These are phyloP conservation scores for Galeopterus variegatus DNA, from an alignment of 2,113 vertebrate species.

Conservation along the genomic window DNA sequence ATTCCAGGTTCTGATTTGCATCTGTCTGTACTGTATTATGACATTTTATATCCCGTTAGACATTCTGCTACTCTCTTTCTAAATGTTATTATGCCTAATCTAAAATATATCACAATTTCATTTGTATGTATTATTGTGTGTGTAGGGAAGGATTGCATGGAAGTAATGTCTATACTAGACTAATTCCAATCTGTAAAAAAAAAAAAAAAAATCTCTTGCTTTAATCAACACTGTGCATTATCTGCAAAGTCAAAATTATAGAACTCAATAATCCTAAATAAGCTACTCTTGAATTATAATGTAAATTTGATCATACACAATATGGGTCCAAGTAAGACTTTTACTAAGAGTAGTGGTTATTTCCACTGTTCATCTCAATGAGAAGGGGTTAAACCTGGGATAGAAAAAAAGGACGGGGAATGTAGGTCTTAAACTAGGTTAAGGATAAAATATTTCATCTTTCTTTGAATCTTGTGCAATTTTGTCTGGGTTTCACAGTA, in stretches of 20 bases:
- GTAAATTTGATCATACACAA: neutral
- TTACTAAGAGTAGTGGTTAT: neutral
- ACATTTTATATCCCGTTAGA: neutral
- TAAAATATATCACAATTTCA: constrained; percentile 26
- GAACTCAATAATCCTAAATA: neutral
- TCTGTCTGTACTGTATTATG: constrained; percentile 72
- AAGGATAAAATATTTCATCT: neutral
- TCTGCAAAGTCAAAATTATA: neutral
- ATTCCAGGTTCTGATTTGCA: constrained; percentile 71
- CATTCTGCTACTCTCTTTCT: neutral
- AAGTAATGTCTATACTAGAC: neutral
- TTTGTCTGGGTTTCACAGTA: neutral
- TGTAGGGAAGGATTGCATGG: neutral
- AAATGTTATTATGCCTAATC: neutral
- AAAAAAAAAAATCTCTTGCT: neutral
- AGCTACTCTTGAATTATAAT: neutral
- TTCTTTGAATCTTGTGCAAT: neutral
- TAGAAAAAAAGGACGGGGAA: neutral
- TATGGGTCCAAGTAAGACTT: neutral
- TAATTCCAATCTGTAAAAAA: neutral
- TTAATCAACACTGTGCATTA: neutral
- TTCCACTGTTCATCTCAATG: neutral
- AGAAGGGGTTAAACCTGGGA: neutral
- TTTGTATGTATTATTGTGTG: neutral
- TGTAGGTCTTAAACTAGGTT: neutral